Evolutionary conservation across 2,113 vertebrate species (phyloP).

Genomic region (Ancistrus triradiatus): DNA sequence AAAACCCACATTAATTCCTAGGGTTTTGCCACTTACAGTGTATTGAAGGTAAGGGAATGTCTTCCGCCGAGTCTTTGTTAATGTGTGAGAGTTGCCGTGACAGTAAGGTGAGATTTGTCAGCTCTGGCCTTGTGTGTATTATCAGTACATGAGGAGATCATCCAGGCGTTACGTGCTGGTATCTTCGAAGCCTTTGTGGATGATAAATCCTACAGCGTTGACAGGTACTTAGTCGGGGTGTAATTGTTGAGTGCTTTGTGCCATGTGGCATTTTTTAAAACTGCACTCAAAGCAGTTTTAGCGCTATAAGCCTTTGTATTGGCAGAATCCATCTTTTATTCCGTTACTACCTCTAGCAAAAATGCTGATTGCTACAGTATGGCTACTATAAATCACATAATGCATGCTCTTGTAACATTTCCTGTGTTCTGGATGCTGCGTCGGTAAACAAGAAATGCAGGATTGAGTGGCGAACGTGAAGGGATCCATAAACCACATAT

Average conservation of each 20-base stretch:
- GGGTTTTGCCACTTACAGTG: too few species aligned
- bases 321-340: too few species aligned
- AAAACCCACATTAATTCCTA: too few species aligned
- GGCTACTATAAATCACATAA: too few species aligned
- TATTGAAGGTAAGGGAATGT: background rate
- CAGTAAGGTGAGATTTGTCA: background rate
- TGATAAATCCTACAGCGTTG: constrained; percentile 12
- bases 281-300: background rate
- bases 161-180: constrained; percentile 1
- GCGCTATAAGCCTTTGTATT: background rate
- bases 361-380: too few species aligned
- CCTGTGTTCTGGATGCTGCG: too few species aligned
- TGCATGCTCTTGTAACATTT: too few species aligned
- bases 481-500: too few species aligned
- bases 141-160: background rate
- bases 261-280: background rate
- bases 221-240: background rate
- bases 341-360: too few species aligned
- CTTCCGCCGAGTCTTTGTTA: background rate
- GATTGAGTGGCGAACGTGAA: too few species aligned
- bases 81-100: constrained; percentile 6
- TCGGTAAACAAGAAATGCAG: too few species aligned
- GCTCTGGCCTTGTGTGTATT: constrained; percentile 1
- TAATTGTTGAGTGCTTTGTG: background rate
- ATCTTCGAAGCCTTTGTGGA: constrained; percentile 16